Base-by-base conservation (phyloP, 2,797 vertebrate genomes). In the Triplophysa yarkandensis region DNA sequence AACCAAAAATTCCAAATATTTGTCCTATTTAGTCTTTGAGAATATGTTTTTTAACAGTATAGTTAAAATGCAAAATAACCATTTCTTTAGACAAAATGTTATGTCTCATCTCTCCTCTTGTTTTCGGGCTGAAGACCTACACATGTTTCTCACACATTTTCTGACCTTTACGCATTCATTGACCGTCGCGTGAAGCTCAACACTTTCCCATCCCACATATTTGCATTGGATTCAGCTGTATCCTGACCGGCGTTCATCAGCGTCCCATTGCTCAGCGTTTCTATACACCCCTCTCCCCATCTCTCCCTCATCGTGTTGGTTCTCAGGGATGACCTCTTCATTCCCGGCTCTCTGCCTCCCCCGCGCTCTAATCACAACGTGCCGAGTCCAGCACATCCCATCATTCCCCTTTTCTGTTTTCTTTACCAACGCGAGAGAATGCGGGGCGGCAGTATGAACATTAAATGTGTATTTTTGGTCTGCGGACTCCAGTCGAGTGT, bases 401-500 rank as follows among this genome's bases (percentile, higher is more conserved):
- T 75, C 72, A 16, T 60, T 62, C 62, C 68, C 44, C 41, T 54
- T 63, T 76, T 60, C 44, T 61, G 61, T 77, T 80, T 75, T 68
- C 68, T 71, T 71, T 69, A 63, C 73, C 72, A 76, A 41, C 43
- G 52, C 43, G 58, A 64, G 64, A 72, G 67, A 58, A 46, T 19
- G 28, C 4, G 28, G 63, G 23, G 48, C 43, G 14, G 61, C 71
- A 28, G 61, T 50, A 60, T 46, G 58, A 68, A 72, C 63, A 57
- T 57, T 58, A 63, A 30, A 58, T 67, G 52, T 70, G 77, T 78
- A 68, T 82, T 74, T 28, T 71, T 71, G 48, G 71, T 74, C 34
- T 16, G 17, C 7, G 39, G 23, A 23, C 36, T n/a, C 50, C 80
- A 79, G 64, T 71, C 57, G 69, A 68, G 83, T 82, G 83, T 82